Percentiles rank a stretch among this genome's conserved stretches.
Conservation (phyloP, 1,140 invertebrate genomes). For the Colletes gigas region DNA sequence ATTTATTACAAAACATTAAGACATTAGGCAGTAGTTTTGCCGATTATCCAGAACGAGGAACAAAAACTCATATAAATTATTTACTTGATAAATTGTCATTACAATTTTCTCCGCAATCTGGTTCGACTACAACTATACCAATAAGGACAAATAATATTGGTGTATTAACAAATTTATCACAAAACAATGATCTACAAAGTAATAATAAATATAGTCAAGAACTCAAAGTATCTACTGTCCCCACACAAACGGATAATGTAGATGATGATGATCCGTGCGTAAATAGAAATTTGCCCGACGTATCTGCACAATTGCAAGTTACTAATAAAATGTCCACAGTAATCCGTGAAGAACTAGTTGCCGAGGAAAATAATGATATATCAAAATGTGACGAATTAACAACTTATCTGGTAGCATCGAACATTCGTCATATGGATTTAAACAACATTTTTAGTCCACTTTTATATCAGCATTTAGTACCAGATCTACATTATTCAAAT, state of each 20-base stretch:
- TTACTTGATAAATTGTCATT: slow-evolving; percentile 74
- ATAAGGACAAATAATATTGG: slow-evolving; percentile 69
- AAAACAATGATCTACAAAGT: slow-evolving; percentile 50
- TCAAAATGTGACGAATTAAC: slow-evolving; percentile 71
- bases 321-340: slow-evolving; percentile 71
- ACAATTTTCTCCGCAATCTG: slow-evolving; percentile 60
- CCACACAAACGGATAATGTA: slow-evolving; percentile 63
- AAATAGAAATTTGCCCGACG: neutral
- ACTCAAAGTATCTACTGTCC: slow-evolving; percentile 53
- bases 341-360: slow-evolving; percentile 73
- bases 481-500: slow-evolving; percentile 55
- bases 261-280: neutral
- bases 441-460: slow-evolving; percentile 72
- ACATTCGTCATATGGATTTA: slow-evolving; percentile 71
- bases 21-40: slow-evolving; percentile 10
- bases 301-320: slow-evolving; percentile 27
- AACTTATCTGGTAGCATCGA: slow-evolving; percentile 72
- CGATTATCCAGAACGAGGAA: slow-evolving; percentile 68
- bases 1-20: slow-evolving; percentile 17
- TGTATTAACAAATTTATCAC: slow-evolving; percentile 63
- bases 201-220: slow-evolving; percentile 57
- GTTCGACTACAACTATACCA: slow-evolving; percentile 50
- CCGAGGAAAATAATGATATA: slow-evolving; percentile 69
- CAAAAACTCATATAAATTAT: slow-evolving; percentile 75
- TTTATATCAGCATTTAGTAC: slow-evolving; percentile 73